Base-by-base conservation (phyloP, 2,797 vertebrate genomes). In the Adelosebastes latens region DNA sequence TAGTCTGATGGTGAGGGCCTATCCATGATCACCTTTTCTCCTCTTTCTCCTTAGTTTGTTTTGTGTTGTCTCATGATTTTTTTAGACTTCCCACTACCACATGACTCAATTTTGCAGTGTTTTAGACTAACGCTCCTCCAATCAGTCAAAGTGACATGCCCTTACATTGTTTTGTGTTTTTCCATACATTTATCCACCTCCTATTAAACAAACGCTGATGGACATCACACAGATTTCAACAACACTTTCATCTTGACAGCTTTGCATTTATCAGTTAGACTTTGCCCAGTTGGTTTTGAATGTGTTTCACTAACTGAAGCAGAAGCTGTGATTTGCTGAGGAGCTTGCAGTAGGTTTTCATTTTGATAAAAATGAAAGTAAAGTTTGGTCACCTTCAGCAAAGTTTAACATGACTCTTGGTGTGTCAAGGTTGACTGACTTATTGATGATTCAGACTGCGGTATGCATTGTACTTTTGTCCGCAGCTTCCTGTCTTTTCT, bases 391-490 rank as follows among this genome's bases (percentile, higher is more conserved):
- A 52, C 58, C 22, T 53, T 46, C 20, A 66, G n/a, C 14, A 8
- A 58, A 59, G 2, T 22, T 25, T 5, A 59, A 49, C 27, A 34
- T 34, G 18, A 31, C 4, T 62, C 4, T 10, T 62, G 14, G 10
- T 31, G 24, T 46, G 31, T 58, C n/a, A 25, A 29, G 60, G 32
- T 34, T 66, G 49, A 14, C 62, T 58, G 65, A 60, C 8, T 11
- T 24, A 49, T 34, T 16, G 52, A 67, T 62, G 72, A 75, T 25
- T 79, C 74, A 77, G 39, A 49, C 63, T 73, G 74, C 71, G 55
- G 59, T 53, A n/a, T 39, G 10, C 2, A 56, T 25, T 67, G 8
- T 60, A 13, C 22, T 39, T 46, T 64, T 32, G 9, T 64, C 63
- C 1, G 20, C 71, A 77, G 68, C 64, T 76, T 83, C 62, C 34